Evolutionary conservation across 2,113 vertebrate genomes (phyloP).

Genomic region (Macquaria ambigua): DNA sequence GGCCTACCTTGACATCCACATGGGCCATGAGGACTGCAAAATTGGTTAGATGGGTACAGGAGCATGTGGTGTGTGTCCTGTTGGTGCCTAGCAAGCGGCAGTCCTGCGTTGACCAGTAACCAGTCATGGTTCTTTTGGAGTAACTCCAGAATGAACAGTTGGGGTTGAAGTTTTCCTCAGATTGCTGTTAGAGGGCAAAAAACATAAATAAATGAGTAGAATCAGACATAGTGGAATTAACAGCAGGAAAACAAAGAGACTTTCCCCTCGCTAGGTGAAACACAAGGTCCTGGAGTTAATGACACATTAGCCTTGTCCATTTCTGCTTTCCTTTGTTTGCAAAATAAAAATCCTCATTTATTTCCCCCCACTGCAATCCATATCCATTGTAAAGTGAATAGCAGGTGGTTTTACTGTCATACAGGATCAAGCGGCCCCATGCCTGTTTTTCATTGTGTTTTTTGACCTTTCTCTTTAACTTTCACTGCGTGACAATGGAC

Average conservation of each 20-base stretch:
- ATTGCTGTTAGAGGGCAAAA: conserved; percentile 86
- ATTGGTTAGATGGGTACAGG: conserved; percentile 98
- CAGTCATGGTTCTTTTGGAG: conserved; percentile 94
- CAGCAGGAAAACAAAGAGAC: background rate
- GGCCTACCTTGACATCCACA: conserved; percentile 94
- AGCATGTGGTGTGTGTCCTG: conserved; percentile 95
- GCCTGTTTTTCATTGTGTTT: conserved; percentile 56
- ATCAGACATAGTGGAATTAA: conserved; percentile 6
- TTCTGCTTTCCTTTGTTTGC: conserved; percentile 9
- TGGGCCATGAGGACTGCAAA: conserved; percentile 99
- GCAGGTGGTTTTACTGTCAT: conserved; percentile 51
- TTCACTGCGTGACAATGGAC: conserved; percentile 65
- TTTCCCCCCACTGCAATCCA: background rate
- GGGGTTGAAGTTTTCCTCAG: conserved; percentile 98
- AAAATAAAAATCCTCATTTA: background rate
- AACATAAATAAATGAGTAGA: background rate
- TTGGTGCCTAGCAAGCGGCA: conserved; percentile 94
- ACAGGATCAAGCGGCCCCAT: conserved; percentile 32
- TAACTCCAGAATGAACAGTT: conserved; percentile 99
- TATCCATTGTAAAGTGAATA: conserved; percentile 40
- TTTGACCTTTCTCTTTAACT: conserved; percentile 75
- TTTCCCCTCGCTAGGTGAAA: background rate
- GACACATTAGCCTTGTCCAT: background rate
- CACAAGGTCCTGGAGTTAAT: conserved; percentile 13
- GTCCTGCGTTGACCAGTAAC: conserved; percentile 98